These are phyloP conservation scores for Calameuta pallipes DNA, from an alignment of 2,888 invertebrate species.

Conservation along the genomic window DNA sequence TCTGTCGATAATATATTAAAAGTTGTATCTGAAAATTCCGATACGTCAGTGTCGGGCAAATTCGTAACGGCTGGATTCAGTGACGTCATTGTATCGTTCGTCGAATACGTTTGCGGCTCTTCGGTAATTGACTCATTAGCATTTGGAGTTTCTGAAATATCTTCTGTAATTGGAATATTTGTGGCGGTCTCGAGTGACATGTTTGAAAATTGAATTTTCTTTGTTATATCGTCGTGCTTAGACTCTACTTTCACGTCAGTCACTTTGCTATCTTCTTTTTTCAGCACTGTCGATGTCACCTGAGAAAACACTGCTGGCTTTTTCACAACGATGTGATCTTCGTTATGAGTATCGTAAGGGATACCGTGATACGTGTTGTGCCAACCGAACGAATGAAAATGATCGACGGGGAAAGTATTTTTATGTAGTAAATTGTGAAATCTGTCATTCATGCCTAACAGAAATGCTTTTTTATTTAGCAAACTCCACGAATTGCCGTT, in stretches of 20 bases:
- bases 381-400: conserved; percentile 6
- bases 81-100: neutral
- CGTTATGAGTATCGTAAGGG: conserved; percentile 20
- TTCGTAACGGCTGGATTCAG: neutral
- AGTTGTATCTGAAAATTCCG: neutral
- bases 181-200: neutral
- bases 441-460: neutral
- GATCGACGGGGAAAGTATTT: neutral
- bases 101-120: neutral
- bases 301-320: conserved; percentile 11
- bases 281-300: neutral
- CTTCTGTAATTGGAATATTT: neutral
- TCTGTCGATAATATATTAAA: neutral
- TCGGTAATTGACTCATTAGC: neutral
- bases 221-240: neutral
- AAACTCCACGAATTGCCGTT: neutral
- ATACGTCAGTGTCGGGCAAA: neutral
- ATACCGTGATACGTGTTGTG: neutral
- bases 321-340: conserved; percentile 16
- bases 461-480: neutral
- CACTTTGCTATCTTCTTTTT: neutral
- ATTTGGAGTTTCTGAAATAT: neutral
- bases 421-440: neutral
- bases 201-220: neutral
- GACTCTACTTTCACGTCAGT: neutral